Base-by-base conservation (phyloP, 2,113 vertebrate species). In the Bostrychus sinensis region DNA sequence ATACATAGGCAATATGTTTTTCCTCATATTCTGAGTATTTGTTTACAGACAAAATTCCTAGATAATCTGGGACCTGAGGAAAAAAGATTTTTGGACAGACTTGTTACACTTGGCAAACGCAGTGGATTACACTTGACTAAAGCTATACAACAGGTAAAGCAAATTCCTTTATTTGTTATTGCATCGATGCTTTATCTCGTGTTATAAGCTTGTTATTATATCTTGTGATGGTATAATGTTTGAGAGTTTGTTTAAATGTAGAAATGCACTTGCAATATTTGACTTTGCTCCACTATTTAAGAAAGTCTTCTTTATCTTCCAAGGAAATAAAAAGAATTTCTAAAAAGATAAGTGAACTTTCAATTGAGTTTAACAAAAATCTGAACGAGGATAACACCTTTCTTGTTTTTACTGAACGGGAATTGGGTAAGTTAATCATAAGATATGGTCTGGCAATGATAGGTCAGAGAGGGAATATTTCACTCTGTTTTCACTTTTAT, bases 301-400 rank as follows among this genome's bases (percentile, higher is more conserved):
- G 9, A 39, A 6, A 39, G 9, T 13, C 16, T n/a, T 3, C 32
- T 57, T 53, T 70, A 5, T 67, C 22, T 77, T 25, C 39, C 45
- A 2, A 98, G 96, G 94, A 98, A 93, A 94, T 98, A 70, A 95
- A 95, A 89, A 83, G 26, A 13, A 93, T 89, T 37, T 97, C 94
- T 70, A 96, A 97, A 86, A 91, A 86, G 38, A 87, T 97, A 70
- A 95, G 90, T 77, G 92, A 97, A 34, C 93, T 98, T 1, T 95
- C 94, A 78, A 97, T 98, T 66, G 95, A 98, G 78, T 98, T 98
- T 36, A 96, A 94, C 89, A 93, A 92, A 88, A 98, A 99, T 77
- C 83, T 99, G 77, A 98, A 95, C 53, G 96, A 99, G 67, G 95
- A 98, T 60, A 93, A 90, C 26, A 95, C 93, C 0, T 92, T 83